Evolutionary conservation across 2,113 vertebrate species (phyloP).

Genomic region (Hippolais icterina): DNA sequence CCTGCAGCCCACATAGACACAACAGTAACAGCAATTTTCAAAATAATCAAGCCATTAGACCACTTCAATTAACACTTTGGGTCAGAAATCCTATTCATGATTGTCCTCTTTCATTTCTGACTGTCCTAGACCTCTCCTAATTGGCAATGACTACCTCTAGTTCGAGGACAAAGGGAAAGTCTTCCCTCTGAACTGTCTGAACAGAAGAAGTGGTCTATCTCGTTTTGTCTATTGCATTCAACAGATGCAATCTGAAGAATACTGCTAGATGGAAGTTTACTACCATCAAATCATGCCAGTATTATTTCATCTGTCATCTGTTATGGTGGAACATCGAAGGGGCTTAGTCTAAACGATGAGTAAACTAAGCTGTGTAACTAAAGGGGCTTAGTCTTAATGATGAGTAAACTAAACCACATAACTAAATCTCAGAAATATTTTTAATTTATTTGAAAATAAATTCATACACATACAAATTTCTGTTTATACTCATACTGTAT

Average conservation of each 20-base stretch:
- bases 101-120: neutral
- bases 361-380: neutral
- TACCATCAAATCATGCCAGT: neutral
- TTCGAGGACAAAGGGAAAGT: neutral
- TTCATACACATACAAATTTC: neutral
- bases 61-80: neutral
- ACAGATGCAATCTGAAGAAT: neutral
- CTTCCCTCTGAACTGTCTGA: neutral
- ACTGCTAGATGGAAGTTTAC: neutral
- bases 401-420: neutral
- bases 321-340: neutral
- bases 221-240: neutral
- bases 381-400: neutral
- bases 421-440: neutral
- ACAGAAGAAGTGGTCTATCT: neutral
- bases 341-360: neutral
- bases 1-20: neutral
- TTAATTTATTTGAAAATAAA: neutral
- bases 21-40: neutral
- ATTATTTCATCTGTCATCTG: neutral
- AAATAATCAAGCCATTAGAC: neutral
- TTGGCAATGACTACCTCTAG: neutral
- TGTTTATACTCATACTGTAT: neutral
- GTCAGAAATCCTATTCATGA: neutral
- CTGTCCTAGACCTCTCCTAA: neutral